Percentiles rank a stretch among this genome's conserved stretches.
Evolutionary conservation across 2,888 invertebrate genomes (phyloP).

Genomic region (Phragmatobia fuliginosa): DNA sequence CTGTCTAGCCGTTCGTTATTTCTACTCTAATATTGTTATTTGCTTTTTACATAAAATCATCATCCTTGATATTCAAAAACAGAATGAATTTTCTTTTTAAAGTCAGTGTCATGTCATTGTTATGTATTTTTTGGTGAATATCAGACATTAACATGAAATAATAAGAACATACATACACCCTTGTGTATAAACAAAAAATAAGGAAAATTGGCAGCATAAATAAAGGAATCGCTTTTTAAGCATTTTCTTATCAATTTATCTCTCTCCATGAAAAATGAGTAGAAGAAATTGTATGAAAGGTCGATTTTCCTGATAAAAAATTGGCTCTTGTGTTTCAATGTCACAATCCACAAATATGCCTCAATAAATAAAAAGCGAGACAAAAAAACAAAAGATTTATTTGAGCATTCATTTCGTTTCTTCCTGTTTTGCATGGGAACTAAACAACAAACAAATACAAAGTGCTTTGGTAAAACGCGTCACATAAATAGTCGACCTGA

Average conservation of each 20-base stretch:
- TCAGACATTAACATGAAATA: not conserved
- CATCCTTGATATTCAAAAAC: not conserved
- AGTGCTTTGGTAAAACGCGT: constrained; percentile 39
- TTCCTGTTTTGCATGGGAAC: constrained; percentile 43
- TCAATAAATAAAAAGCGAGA: constrained; percentile 18
- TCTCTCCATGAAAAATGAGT: not conserved
- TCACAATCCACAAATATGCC: constrained; percentile 12
- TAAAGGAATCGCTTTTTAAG: not conserved
- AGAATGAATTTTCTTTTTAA: not conserved
- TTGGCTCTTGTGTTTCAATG: constrained; percentile 17
- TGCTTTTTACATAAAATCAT: not conserved
- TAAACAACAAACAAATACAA: constrained; percentile 46
- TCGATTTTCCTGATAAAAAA: constrained; percentile 22
- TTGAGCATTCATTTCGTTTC: constrained; percentile 25
- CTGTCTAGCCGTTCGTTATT: too few species aligned
- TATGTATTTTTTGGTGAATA: not conserved
- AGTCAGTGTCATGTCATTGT: not conserved
- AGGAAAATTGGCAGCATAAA: not conserved
- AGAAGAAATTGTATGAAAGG: not conserved
- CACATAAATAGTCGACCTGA: constrained; percentile 46
- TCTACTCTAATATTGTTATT: constrained; percentile 1
- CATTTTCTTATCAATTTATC: not conserved
- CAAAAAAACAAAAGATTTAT: constrained; percentile 20
- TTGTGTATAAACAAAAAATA: not conserved
- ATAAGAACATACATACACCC: not conserved